phyloP scores from a whole-genome alignment of 2,888 invertebrate genomes.

The Scotopteryx bipunctaria region DNA sequence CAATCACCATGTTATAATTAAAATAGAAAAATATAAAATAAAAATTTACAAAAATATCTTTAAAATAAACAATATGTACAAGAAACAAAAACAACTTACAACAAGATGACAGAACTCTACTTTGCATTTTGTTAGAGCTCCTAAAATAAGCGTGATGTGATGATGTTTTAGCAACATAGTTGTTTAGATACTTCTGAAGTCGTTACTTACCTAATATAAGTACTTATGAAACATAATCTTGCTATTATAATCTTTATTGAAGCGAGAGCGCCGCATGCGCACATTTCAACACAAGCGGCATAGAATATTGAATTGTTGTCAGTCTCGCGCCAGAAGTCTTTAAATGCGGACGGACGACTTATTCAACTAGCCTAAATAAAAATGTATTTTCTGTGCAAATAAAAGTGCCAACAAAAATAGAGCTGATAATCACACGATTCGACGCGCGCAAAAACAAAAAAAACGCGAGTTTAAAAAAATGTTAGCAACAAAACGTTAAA shows the following conservation, averaged over 20 bases:
- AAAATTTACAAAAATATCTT: too few species aligned
- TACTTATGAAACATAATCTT: slow-evolving; percentile 23
- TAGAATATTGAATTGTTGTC: slow-evolving; percentile 18
- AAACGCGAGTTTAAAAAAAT: too few species aligned
- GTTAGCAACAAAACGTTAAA: too few species aligned
- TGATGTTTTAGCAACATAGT: not conserved
- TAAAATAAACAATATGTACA: too few species aligned
- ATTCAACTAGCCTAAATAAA: not conserved
- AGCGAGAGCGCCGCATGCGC: slow-evolving; percentile 29
- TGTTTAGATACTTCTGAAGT: not conserved
- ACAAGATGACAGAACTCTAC: too few species aligned
- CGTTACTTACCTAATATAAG: slow-evolving; percentile 6
- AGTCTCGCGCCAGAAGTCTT: slow-evolving; percentile 29
- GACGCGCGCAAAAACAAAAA: not conserved
- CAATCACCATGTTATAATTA: too few species aligned
- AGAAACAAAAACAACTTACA: too few species aligned
- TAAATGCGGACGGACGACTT: slow-evolving; percentile 23
- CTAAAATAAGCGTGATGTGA: not conserved
- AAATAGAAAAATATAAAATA: too few species aligned
- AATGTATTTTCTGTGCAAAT: slow-evolving; percentile 2
- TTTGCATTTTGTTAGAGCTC: not conserved
- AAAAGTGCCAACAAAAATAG: not conserved
- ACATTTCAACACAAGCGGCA: slow-evolving; percentile 6
- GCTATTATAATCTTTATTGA: slow-evolving; percentile 25
- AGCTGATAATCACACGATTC: too few species aligned